Base-by-base conservation (phyloP, 2,888 invertebrate genomes). In the Cryptocheilus praepositus region DNA sequence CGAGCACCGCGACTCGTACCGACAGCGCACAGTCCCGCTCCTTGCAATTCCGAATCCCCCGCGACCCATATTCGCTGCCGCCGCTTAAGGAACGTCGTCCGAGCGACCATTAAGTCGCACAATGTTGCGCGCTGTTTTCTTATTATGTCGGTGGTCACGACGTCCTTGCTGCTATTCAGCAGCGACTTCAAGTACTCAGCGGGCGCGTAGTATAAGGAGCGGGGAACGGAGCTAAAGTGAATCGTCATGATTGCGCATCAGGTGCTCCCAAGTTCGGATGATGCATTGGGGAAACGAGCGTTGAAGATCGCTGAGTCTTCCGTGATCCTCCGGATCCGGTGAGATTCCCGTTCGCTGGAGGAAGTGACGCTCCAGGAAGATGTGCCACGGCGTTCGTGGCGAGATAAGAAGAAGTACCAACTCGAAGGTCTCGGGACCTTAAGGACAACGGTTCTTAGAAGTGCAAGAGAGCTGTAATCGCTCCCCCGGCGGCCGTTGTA, bases 361-460 rank as follows among this genome's bases (percentile, higher is more conserved):
- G 21, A 57, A 57, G 21, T 57, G 36, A 21, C 44, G 56, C 21
- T 57, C 44, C 21, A 57, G 16, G 28, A 36, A 51, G 60, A 36
- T 51, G 51, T 28, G 22, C 68, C 58, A 43, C 62, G 67, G 70
- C 65, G 67, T 71, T 71, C 67, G 66, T 71, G 64, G n/a, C 70
- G 63, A 73, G 71, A 73, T 73, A 76, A 73, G 76, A 70, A 71
- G 62, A 61, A 57, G 60, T 51, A 67, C 16, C 45, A 55, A 52
- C 66, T 44, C 62, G 75, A 74, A 77, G 75, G 78, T 81, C 79
- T 75, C 69, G 80, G 66, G 81, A 77, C 78, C 80, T 77, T 79
- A 75, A 76, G 81, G 81, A 83, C 82, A 81, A 81, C 81, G 70
- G 74, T 85, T 85, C 85, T 67, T 69, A 81, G 85, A 85, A 85